Evolutionary conservation across 2,888 invertebrate genomes (phyloP), one percentile per base, ranked within the genome.

Genomic region (Microchrysa polita): DNA sequence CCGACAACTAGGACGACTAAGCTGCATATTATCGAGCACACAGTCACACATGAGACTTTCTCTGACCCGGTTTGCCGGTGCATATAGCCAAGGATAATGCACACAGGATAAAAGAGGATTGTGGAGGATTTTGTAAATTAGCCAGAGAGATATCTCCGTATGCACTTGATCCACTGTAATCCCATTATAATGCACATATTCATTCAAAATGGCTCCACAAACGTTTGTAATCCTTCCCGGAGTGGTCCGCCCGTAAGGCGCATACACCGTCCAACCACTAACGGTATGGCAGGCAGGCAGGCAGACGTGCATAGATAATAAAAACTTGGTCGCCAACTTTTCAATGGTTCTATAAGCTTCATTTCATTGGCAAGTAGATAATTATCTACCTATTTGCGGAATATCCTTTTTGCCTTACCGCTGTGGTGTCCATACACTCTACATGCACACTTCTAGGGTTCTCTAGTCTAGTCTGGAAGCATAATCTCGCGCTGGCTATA

Each of bases 301-400:
- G 4, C 48, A 48, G 48, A n/a, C 10, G n/a, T n/a, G n/a, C n/a
- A n/a, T 7, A 48, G 48, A 48, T 48, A 48, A 48, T 48, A 48
- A 48, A 48, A 48, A 48, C 5, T 48, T n/a, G 16, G 48, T 48
- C 48, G 48, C 48, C 48, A 48, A 48, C 48, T 48, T 48, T 48
- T 48, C 48, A 48, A 48, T 48, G 48, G 48, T 7, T 2, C 2
- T 34, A 34, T 2, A 10, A n/a, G 48, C 48, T 55, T 20, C 16
- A 55, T 20, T 55, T 55, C 18, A 55, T 55, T 55, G 55, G 55
- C 55, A 55, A 55, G 27, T 34, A 34, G 55, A 16, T 55, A 55
- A 55, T 55, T 55, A 55, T 55, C 55, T 20, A 55, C 18, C n/a
- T 10, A 10, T 10, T 55, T 55, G 55, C 27, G 22, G 18, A 55